Base-by-base conservation (phyloP, 2,113 vertebrate genomes). In the Turdus rufiventris region DNA sequence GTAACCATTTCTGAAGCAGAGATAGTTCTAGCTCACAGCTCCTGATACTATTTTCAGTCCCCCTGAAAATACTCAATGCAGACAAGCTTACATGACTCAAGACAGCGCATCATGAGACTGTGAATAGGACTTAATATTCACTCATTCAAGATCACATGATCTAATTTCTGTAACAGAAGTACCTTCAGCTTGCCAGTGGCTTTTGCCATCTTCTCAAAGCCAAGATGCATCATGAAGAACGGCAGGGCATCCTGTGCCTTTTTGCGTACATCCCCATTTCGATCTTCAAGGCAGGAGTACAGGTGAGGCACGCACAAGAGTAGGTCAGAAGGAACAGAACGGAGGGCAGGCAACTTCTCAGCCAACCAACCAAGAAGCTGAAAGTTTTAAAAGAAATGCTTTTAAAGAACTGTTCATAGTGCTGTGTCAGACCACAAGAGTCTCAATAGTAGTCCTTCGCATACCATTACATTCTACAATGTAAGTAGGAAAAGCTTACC, bases 201-300 rank as follows among this genome's bases (percentile, higher is more conserved):
- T 96, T 99, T 99, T 90, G 82, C 96, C 99, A 99, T 99, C 95
- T 99, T 99, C 85, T 99, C 99, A 91, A 98, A 99, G 62, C 99
- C 98, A 82, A 99, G 98, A 91, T 99, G 99, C 99, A 99, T 99
- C 99, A 99, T 99, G 80, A 99, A 99, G 92, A 98, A 98, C 0
- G 99, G 99, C 80, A 99, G 95, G 15, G 99, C 99, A 61, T 99
- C 99, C 96, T 99, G 99, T 1, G 99, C 99, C 80, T 99, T 99
- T 97, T 99, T 99, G 56, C 99, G 98, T 61, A 99, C 99, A 5
- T 99, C 99, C 40, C 99, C 99, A 26, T 99, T 99, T n/a, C 99
- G 95, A 97, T 99, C 99, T 95, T 99, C 99, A 53, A 99, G 97
- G 94, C 99, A 99, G 93, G 97, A 94, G 63, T 99, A 99, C 28